Evolutionary conservation across 2,888 invertebrate species (phyloP).

Genomic region (Galerucella pusilla): DNA sequence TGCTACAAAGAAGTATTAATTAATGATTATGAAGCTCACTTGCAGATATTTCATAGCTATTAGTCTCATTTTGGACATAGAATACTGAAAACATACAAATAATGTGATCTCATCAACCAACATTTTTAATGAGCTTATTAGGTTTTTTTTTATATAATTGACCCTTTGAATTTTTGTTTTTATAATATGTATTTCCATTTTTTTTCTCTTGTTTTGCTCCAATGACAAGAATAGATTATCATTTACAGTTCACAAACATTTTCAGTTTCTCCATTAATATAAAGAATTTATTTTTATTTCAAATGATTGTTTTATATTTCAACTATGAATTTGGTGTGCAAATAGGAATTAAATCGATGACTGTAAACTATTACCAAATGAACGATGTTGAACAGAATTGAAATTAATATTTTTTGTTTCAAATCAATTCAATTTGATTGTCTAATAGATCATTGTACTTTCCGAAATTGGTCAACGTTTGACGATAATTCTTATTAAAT

Average conservation of each 20-base stretch:
- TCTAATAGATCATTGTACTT: too few species aligned
- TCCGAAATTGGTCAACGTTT: too few species aligned
- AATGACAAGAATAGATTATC: background rate
- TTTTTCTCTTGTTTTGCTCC: background rate
- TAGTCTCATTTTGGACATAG: background rate
- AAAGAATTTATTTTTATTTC: background rate
- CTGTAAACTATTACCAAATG: background rate
- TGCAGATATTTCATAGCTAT: constrained; percentile 48
- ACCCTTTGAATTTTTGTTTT: background rate
- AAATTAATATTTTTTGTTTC: too few species aligned
- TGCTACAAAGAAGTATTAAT: constrained; percentile 51
- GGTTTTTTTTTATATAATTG: background rate
- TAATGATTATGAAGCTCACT: constrained; percentile 51
- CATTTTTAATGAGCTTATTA: background rate
- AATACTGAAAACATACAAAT: too few species aligned
- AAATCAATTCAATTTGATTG: too few species aligned
- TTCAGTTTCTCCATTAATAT: background rate
- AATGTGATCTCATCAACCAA: background rate
- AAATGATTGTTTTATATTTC: background rate
- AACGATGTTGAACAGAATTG: too few species aligned
- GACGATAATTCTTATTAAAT: too few species aligned
- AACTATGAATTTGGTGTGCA: background rate
- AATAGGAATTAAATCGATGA: background rate
- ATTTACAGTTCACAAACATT: too few species aligned
- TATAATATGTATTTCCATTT: background rate